Base-by-base conservation (phyloP, 2,888 invertebrate species). In the Apomyelois bistriatella region DNA sequence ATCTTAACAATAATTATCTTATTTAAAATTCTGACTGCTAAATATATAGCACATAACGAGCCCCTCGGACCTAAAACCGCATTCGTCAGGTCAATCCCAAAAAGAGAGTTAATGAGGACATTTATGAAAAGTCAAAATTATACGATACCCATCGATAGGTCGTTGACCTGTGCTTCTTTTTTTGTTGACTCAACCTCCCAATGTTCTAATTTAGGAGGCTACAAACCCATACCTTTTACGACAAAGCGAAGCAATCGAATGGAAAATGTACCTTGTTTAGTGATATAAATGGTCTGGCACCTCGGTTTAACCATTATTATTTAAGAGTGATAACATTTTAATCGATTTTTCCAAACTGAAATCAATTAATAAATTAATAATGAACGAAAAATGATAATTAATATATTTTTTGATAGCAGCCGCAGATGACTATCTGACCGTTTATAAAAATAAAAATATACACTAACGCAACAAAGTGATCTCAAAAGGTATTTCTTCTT, bases 91-190 rank as follows among this genome's bases (percentile, higher is more conserved):
- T 57, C 48, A 51, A 43, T 12, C 70, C 72, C 61, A 72, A 82
- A 79, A 74, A 75, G 8, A 46, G 72, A 60, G 70, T 70, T 82
- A 80, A 84, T 79, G 79, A 79, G 72, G 65, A 61, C 65, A 58
- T 78, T 82, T 79, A 74, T 75, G 74, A 79, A 81, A 76, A 71
- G 68, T 74, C 65, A 74, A 75, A 77, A 76, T 79, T 71, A 75
- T 74, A 66, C 64, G 66, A 70, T 64, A 69, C 74, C 73, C 66
- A 68, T 55, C 54, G 56, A 56, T 49, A 58, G 83, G 81, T 72
- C 81, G 57, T 70, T 76, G 58, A 57, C 57, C 60, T 36, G 22
- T 3, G 22, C 15, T 53, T 28, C 15, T 40, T 52, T 53, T 52
- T 58, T 56, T 57, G 48, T 58, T 56, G 79, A 79, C 78, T 66